A percentile compares a stretch with the other conserved stretches of the same genome.
Evolutionary conservation across 2,797 vertebrate genomes (phyloP).

Genomic region (Strix occidentalis): DNA sequence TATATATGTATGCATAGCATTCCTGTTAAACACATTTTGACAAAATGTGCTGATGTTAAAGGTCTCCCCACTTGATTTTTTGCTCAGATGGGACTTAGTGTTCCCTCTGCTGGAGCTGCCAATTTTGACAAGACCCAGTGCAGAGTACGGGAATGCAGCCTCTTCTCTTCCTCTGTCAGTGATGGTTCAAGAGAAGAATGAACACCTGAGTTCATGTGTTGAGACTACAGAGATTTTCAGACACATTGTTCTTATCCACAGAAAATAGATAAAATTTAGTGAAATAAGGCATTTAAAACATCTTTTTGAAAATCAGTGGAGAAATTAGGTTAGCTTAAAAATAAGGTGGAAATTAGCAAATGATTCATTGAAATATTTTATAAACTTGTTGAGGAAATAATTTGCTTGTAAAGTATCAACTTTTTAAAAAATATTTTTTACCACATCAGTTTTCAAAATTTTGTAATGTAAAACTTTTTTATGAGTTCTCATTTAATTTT

Average conservation of each 20-base stretch:
- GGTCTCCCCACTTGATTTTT: not conserved
- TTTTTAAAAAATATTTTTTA: not conserved
- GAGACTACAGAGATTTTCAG: not conserved
- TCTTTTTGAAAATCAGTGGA: not conserved
- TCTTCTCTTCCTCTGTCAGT: not conserved
- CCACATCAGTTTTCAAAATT: not conserved
- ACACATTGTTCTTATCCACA: not conserved
- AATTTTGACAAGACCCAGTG: not conserved
- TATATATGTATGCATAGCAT: accelerated
- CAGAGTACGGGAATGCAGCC: not conserved
- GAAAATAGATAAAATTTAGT: not conserved
- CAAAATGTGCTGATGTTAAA: not conserved
- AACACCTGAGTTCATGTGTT: not conserved
- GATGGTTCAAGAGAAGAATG: not conserved
- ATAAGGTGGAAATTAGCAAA: not conserved
- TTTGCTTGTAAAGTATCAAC: not conserved
- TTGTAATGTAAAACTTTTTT: not conserved
- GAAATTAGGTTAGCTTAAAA: not conserved
- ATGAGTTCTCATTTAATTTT: not conserved
- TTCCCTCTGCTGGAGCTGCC: not conserved
- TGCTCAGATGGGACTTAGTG: not conserved
- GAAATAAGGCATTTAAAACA: not conserved
- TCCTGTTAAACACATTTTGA: not conserved
- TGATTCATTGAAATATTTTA: not conserved
- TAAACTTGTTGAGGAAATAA: not conserved